Base-by-base conservation (phyloP, 2,888 invertebrate genomes). In the Tetragnatha montana region DNA sequence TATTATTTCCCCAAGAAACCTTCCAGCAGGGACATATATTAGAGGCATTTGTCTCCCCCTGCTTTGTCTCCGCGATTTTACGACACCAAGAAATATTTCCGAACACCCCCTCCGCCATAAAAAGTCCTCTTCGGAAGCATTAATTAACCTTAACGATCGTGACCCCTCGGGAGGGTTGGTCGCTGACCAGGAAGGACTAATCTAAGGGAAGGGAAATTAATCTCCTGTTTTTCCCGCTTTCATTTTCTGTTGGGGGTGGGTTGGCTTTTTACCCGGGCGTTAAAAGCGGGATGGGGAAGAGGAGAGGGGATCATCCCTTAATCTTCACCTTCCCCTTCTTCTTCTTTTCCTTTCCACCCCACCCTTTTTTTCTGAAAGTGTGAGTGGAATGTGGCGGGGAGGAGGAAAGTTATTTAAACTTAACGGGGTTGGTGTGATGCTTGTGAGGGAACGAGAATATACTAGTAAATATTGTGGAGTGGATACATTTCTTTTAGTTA, bases 91-190 rank as follows among this genome's bases (percentile, higher is more conserved):
- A 74, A 83, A 83, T 79, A 73, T 79, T 60, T 47, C 60, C 79
- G 68, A 35, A 88, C 60, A 68, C 71, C 68, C 79, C 82, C 19
- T 8, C 47, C 73, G 14, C 82, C 78, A 83, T 83, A 79, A 88
- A 88, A 88, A 83, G 22, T 68, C n/a, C 76, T 68, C 79, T 82
- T 88, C 71, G 35, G 49, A 78, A 83, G 75, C 88, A 82, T 83
- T 88, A 83, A 88, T 88, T 88, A 88, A 88, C 82, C 88, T 83
- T 88, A 88, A 88, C 86, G 80, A 87, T 74, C 86, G 80, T 51
- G 73, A 68, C 51, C 69, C 35, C 17, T n/a, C 22, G 80, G 51
- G 35, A 35, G 35, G 35, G 35, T 35, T 19, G 51, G 21, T 74
- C 74, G 22, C 68, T 73, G 74, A 80, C 71, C 80, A 74, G 60